These are phyloP conservation scores for Aurelia aurita DNA, from an alignment of 30 jellyfish, hydroid and myxozoan species.

Conservation along the genomic window DNA sequence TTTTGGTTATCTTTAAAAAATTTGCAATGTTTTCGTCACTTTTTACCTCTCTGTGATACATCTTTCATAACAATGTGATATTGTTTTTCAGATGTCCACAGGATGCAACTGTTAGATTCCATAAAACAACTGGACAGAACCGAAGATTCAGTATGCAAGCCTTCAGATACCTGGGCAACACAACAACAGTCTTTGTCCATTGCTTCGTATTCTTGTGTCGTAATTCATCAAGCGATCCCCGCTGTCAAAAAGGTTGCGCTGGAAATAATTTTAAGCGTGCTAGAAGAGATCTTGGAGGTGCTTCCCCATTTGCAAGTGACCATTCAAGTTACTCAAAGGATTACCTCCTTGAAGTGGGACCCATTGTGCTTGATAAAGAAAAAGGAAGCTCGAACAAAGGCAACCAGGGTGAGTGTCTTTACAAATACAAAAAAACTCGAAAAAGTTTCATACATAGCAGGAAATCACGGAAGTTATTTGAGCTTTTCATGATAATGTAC, in stretches of 20 bases:
- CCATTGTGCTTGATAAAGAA: slow-evolving; percentile 10
- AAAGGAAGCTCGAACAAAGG: not conserved
- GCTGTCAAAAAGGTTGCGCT: slow-evolving; percentile 57
- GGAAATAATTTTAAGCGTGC: slow-evolving; percentile 58
- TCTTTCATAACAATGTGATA: too few relatives aligned
- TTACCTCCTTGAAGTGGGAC: slow-evolving; percentile 45
- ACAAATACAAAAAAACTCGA: too few relatives aligned
- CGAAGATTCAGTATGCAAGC: slow-evolving; percentile 56
- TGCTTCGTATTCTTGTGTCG: slow-evolving; percentile 59
- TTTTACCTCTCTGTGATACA: too few relatives aligned
- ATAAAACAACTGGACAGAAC: not conserved
- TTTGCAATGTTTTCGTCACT: too few relatives aligned
- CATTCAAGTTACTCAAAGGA: not conserved
- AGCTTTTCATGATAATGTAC: too few relatives aligned
- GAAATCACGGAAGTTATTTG: too few relatives aligned
- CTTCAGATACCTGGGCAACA: slow-evolving; percentile 22
- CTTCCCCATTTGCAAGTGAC: not conserved
- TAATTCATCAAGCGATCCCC: slow-evolving; percentile 26
- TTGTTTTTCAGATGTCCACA: slow-evolving; percentile 34
- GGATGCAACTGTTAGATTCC: slow-evolving; percentile 42
- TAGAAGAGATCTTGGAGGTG: slow-evolving; percentile 22
- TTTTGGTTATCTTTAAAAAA: too few relatives aligned
- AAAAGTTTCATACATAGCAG: too few relatives aligned
- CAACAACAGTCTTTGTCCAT: slow-evolving; percentile 43
- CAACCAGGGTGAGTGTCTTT: not conserved